A percentile compares a stretch with the other conserved stretches of the same genome.
Conservation (phyloP, 1,140 invertebrate species). For the Centruroides sculpturatus region DNA sequence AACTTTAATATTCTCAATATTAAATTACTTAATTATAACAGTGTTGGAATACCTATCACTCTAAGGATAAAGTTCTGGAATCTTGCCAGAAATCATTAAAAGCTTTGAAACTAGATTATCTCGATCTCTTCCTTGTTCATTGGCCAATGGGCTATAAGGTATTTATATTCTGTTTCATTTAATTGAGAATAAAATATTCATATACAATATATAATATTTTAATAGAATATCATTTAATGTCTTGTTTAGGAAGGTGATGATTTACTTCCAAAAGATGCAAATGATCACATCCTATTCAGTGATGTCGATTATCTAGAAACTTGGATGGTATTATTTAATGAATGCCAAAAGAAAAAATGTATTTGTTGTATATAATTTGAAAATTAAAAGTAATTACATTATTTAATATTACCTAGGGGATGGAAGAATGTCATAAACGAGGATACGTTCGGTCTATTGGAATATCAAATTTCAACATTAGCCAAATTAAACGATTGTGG, state of each 20-base stretch:
- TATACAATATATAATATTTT: too few relatives aligned
- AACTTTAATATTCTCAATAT: too few relatives aligned
- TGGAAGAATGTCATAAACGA: conserved; percentile 58
- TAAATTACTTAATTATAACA: conserved; percentile 24
- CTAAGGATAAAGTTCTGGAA: conserved; percentile 42
- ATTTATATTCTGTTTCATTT: conserved; percentile 13
- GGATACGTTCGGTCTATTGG: conserved; percentile 65
- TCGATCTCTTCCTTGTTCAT: conserved; percentile 70
- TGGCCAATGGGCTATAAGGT: conserved; percentile 67
- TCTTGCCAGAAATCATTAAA: conserved; percentile 46
- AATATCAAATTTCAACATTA: conserved; percentile 76
- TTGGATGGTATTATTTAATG: conserved; percentile 50
- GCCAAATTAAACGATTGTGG: conserved; percentile 59
- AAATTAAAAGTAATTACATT: too few relatives aligned
- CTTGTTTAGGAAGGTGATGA: conserved; percentile 31
- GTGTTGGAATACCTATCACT: conserved; percentile 61
- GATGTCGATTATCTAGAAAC: conserved; percentile 71
- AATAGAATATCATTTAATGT: too few relatives aligned
- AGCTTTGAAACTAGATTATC: conserved; percentile 52
- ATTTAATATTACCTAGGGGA: conserved; percentile 32
- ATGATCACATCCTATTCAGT: conserved; percentile 42
- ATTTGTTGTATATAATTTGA: too few relatives aligned
- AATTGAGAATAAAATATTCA: too few relatives aligned
- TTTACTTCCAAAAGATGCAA: conserved; percentile 43
- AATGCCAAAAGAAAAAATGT: too few relatives aligned